Percentiles rank a stretch among this genome's conserved stretches.
Conservation (phyloP, 2,797 vertebrate species). For the Danio jaintianensis region DNA sequence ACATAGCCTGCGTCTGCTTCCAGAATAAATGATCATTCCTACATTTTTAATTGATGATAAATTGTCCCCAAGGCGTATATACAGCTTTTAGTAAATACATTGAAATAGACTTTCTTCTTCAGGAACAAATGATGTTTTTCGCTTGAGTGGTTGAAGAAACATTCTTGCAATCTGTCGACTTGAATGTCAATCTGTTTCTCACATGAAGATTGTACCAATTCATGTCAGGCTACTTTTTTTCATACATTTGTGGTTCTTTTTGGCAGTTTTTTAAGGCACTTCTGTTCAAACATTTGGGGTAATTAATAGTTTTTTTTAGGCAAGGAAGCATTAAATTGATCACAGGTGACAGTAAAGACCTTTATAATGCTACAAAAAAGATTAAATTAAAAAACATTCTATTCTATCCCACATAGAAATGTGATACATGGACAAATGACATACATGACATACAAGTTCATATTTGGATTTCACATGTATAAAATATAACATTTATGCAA, state of each 20-base stretch:
- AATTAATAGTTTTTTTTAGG: background rate
- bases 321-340: background rate
- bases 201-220: background rate
- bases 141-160: background rate
- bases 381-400: background rate
- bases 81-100: background rate
- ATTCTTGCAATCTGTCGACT: background rate
- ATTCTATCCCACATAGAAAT: background rate
- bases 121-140: background rate
- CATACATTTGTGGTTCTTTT: background rate
- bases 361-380: background rate
- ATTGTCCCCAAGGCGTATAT: conserved; percentile 1
- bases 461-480: no score
- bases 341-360: background rate
- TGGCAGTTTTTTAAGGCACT: background rate
- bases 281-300: background rate
- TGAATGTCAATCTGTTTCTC: background rate
- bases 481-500: no score
- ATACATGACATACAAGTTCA: no score
- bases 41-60: conserved; percentile 18
- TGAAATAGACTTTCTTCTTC: background rate
- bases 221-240: background rate
- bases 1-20: conserved; percentile 46
- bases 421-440: no score
- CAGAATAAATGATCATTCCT: background rate